Evolutionary conservation across 1,140 invertebrate genomes (phyloP).

Genomic region (Drosophila bifasciata): DNA sequence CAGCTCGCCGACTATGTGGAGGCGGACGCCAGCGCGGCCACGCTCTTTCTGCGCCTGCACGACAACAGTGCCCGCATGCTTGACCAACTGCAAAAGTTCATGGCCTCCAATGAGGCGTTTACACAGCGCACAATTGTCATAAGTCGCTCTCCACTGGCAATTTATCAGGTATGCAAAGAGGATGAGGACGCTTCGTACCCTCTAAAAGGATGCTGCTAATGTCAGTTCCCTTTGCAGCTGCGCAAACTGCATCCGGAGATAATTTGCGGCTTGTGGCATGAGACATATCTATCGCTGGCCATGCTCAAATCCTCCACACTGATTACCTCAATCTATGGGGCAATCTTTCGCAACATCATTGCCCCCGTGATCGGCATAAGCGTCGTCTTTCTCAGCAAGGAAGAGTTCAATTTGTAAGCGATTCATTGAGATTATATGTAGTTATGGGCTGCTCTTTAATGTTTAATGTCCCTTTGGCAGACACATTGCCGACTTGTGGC

Average conservation of each 20-base stretch:
- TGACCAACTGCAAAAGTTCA: conserved; percentile 67
- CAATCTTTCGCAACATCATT: conserved; percentile 81
- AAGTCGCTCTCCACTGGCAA: conserved; percentile 73
- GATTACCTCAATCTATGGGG: conserved; percentile 81
- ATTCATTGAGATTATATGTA: not conserved
- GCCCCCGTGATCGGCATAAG: conserved; percentile 83
- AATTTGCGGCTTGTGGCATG: conserved; percentile 82
- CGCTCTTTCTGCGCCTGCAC: conserved; percentile 70
- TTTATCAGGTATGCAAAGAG: conserved; percentile 67
- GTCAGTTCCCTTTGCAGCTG: conserved; percentile 47
- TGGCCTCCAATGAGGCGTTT: conserved; percentile 64
- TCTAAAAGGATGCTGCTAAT: not conserved
- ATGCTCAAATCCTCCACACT: conserved; percentile 78
- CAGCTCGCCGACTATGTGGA: conserved; percentile 71
- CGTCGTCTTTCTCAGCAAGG: conserved; percentile 81
- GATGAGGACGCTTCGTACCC: not conserved
- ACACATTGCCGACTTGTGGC: conserved; percentile 81
- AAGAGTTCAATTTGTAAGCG: conserved; percentile 82
- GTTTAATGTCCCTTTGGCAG: conserved; percentile 33
- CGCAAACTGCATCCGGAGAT: conserved; percentile 78
- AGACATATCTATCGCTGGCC: conserved; percentile 68
- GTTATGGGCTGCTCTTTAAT: not conserved
- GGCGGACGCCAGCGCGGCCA: conserved; percentile 47
- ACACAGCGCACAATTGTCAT: conserved; percentile 72
- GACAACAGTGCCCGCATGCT: conserved; percentile 75